phyloP scores from a whole-genome alignment of 1,140 invertebrate genomes.

The Reticulitermes speratus region DNA sequence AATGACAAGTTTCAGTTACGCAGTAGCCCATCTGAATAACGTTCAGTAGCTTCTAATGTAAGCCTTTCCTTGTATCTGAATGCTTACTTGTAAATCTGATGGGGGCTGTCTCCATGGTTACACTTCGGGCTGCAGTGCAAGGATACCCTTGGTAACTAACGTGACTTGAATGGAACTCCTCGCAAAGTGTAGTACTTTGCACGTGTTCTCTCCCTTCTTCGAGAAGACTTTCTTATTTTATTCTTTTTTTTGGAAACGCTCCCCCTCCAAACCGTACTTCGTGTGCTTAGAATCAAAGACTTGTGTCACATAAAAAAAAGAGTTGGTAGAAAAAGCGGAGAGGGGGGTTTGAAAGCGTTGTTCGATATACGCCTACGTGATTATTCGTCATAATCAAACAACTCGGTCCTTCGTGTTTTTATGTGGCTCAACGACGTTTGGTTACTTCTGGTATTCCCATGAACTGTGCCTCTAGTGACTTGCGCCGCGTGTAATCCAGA shows the following conservation, averaged over 20 bases:
- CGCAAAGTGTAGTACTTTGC: neutral
- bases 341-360: neutral
- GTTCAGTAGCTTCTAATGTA: neutral
- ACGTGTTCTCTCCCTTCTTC: neutral
- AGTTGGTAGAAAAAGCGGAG: neutral
- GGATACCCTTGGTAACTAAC: neutral
- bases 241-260: neutral
- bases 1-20: neutral
- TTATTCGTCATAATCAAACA: neutral
- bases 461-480: neutral
- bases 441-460: neutral
- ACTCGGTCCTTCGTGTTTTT: neutral
- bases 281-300: neutral
- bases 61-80: conserved; percentile 6
- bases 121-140: neutral
- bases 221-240: neutral
- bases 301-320: neutral
- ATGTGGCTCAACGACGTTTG: neutral
- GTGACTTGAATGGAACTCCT: neutral
- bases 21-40: neutral
- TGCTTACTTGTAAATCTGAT: conserved; percentile 8
- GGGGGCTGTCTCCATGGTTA: conserved; percentile 13
- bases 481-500: neutral
- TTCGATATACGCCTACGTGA: neutral
- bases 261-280: neutral